A percentile compares a stretch with the other conserved stretches of the same genome.
phyloP scores from a whole-genome alignment of 2,888 invertebrate genomes.

The Cyaniris semiargus region DNA sequence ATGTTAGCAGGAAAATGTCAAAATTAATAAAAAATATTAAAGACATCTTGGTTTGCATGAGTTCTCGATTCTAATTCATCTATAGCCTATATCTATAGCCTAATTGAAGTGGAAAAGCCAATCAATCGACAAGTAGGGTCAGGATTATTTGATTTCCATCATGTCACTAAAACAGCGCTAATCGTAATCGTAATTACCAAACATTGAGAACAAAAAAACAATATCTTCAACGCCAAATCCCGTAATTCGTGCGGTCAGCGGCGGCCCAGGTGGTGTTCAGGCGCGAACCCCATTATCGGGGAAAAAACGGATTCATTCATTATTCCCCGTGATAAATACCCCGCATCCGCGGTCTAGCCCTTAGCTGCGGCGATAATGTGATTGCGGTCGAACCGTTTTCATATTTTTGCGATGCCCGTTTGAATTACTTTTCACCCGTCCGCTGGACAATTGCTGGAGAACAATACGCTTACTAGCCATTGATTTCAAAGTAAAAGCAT shows the following conservation, averaged over 20 bases:
- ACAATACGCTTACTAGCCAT: background rate
- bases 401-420: slow-evolving; percentile 33
- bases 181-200: background rate
- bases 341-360: slow-evolving; percentile 55
- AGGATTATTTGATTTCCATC: background rate
- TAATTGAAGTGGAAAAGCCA: too few relatives aligned
- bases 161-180: background rate
- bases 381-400: slow-evolving; percentile 50
- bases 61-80: too few relatives aligned
- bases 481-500: background rate
- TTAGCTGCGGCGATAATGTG: slow-evolving; percentile 64
- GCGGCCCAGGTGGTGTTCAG: slow-evolving; percentile 44
- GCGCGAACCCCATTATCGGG: slow-evolving; percentile 54
- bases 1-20: too few relatives aligned
- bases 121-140: too few relatives aligned
- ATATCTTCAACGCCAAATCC: slow-evolving; percentile 26
- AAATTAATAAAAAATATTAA: too few relatives aligned
- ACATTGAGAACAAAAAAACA: slow-evolving; percentile 28
- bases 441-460: background rate
- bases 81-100: too few relatives aligned
- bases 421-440: slow-evolving; percentile 1
- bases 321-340: slow-evolving; percentile 63
- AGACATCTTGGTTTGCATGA: too few relatives aligned
- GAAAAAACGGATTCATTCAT: slow-evolving; percentile 57
- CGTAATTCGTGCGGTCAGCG: slow-evolving; percentile 35